Evolutionary conservation across 1,140 invertebrate genomes (phyloP).

Genomic region (Aphelenchoides avenae): DNA sequence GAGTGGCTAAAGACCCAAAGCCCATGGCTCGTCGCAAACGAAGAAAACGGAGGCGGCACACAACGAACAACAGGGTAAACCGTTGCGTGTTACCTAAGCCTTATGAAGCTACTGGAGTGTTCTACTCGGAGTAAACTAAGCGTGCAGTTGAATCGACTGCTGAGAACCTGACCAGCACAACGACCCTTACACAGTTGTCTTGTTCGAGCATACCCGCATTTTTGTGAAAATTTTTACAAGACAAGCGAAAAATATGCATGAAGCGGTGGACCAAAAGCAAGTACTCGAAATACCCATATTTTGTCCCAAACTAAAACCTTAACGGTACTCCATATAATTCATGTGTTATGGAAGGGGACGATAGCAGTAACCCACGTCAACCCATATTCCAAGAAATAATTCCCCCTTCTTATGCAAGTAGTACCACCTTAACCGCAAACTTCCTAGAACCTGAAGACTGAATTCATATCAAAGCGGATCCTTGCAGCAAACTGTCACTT

Average conservation of each 20-base stretch:
- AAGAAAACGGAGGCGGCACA: no score
- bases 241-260: no score
- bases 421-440: background rate
- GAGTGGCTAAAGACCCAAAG: conserved; percentile 16
- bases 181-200: no score
- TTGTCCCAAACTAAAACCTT: conserved; percentile 4
- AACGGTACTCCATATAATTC: background rate
- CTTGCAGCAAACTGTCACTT: no score
- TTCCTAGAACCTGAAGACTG: conserved; percentile 9
- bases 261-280: no score
- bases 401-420: background rate
- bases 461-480: conserved; percentile 8
- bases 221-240: no score
- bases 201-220: no score
- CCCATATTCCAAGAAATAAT: background rate
- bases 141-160: background rate
- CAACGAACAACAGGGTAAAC: conserved; percentile 9
- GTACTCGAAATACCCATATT: conserved; percentile 10
- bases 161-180: no score
- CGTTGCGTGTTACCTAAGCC: conserved; percentile 1
- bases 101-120: conserved; percentile 2
- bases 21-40: no score
- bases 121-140: background rate
- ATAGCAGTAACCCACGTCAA: background rate
- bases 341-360: background rate